These are phyloP conservation scores for Tetraodon nigroviridis DNA, from an alignment of 2,113 vertebrate species.

Conservation along the genomic window DNA sequence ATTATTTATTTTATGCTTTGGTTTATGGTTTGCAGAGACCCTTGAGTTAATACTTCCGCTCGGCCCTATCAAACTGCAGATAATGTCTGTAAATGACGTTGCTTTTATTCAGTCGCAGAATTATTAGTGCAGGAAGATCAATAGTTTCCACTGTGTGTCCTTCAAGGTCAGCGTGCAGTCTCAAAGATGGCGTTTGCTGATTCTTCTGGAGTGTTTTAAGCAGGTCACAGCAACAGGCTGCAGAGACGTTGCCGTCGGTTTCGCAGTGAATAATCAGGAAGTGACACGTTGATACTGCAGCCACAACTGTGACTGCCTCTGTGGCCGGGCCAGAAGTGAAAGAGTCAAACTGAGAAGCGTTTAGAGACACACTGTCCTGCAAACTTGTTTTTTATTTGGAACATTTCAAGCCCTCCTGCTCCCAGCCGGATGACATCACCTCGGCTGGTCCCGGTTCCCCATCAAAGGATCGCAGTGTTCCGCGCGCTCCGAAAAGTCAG, in stretches of 20 bases:
- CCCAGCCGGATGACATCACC: conserved; percentile 59
- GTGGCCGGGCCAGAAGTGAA: conserved; percentile 64
- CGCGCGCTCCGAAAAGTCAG: conserved; percentile 33
- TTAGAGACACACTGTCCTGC: conserved; percentile 58
- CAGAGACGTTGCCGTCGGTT: conserved; percentile 60
- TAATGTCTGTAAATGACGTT: conserved; percentile 37
- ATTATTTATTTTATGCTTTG: conserved; percentile 41
- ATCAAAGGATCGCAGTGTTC: conserved; percentile 53
- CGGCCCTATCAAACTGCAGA: conserved; percentile 23
- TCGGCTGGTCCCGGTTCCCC: conserved; percentile 47
- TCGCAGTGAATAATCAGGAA: conserved; percentile 74
- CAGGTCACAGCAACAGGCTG: conserved; percentile 23
- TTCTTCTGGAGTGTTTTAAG: not conserved
- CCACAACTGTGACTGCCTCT: conserved; percentile 66
- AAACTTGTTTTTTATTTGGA: conserved; percentile 62
- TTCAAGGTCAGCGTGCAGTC: conserved; percentile 23
- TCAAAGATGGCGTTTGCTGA: not conserved
- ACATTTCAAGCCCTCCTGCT: conserved; percentile 59
- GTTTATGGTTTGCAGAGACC: conserved; percentile 32
- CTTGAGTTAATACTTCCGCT: conserved; percentile 22
- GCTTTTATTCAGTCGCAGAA: conserved; percentile 26
- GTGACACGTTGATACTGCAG: conserved; percentile 65
- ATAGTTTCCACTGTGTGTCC: conserved; percentile 21
- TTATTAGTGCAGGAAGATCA: conserved; percentile 19
- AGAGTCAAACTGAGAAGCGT: conserved; percentile 63